These are phyloP conservation scores for Scomberomorus guttatus DNA, from an alignment of 2,797 vertebrate genomes.

Conservation along the genomic window DNA sequence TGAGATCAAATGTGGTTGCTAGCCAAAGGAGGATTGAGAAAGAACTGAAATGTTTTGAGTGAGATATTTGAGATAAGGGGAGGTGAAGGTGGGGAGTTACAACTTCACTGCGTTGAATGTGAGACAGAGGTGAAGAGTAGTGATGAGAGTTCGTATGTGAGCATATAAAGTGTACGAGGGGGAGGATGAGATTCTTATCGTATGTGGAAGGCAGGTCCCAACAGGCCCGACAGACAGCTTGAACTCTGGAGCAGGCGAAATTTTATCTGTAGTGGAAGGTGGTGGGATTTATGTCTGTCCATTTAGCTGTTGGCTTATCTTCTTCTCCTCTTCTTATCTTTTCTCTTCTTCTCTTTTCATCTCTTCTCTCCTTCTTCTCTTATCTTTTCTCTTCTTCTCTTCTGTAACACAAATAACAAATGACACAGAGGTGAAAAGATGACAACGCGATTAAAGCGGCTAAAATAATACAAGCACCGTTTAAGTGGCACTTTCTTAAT, in stretches of 20 bases:
- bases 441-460: neutral
- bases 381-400: neutral
- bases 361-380: neutral
- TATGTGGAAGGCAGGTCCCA: slow-evolving; percentile 65
- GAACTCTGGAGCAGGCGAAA: slow-evolving; percentile 4
- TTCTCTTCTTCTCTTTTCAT: neutral
- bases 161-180: slow-evolving; percentile 45
- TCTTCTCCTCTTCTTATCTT: neutral
- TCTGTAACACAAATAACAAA: slow-evolving; percentile 1
- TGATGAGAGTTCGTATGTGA: slow-evolving; percentile 43
- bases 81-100: slow-evolving; percentile 6
- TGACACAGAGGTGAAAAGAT: neutral
- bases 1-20: slow-evolving; percentile 37
- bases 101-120: slow-evolving; percentile 20
- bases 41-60: slow-evolving; percentile 30
- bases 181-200: slow-evolving; percentile 65
- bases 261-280: neutral
- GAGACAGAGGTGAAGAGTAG: slow-evolving; percentile 17
- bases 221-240: slow-evolving; percentile 45
- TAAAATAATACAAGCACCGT: neutral
- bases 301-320: neutral
- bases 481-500: neutral
- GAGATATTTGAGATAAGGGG: slow-evolving; percentile 24
- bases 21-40: slow-evolving; percentile 38
- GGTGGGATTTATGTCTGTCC: neutral